Evolutionary conservation across 2,888 invertebrate species (phyloP), one percentile per base, ranked within the genome.

Genomic region (Xylocampa areola): DNA sequence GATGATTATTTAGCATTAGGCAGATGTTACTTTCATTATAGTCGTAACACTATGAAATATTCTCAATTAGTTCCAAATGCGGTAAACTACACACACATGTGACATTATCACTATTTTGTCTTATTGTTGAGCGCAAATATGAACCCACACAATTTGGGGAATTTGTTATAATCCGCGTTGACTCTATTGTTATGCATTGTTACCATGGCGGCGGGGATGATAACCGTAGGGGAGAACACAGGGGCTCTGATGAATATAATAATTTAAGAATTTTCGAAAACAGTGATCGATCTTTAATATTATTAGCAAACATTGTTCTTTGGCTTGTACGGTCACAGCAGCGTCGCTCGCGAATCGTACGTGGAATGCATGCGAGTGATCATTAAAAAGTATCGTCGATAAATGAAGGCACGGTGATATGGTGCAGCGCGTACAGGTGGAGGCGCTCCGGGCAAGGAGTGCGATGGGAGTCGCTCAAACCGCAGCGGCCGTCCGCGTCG

Each of bases 141-240:
- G 90, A 90, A 92, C 90, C 92, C 90, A 91, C 90, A 93, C 89
- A 89, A 91, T 93, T 92, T 91, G 81, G 91, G 90, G 91, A 91
- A 91, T 92, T 90, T 87, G 91, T 87, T 90, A 91, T 92, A 93
- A 94, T 93, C 93, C 92, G 78, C 87, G 81, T 76, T 81, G 80
- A 82, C 80, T 86, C 91, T 68, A 89, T 92, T 92, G 92, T 92
- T 82, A 85, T 86, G 81, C 84, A 88, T 91, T 88, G 90, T 86
- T 76, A 74, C 76, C 60, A 67, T 69, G 71, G 78, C 77, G 68
- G 77, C 77, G 70, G 85, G 87, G 81, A 82, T 81, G 81, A 83
- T 80, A 66, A 75, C 66, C 70, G 57, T 77, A 82, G 86, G 90
- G 91, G 90, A 81, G 79, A 57, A 69, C 67, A 69, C 75, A 63